Base-by-base conservation (phyloP, 1,140 invertebrate genomes). In the Thereuonema tuberculata region DNA sequence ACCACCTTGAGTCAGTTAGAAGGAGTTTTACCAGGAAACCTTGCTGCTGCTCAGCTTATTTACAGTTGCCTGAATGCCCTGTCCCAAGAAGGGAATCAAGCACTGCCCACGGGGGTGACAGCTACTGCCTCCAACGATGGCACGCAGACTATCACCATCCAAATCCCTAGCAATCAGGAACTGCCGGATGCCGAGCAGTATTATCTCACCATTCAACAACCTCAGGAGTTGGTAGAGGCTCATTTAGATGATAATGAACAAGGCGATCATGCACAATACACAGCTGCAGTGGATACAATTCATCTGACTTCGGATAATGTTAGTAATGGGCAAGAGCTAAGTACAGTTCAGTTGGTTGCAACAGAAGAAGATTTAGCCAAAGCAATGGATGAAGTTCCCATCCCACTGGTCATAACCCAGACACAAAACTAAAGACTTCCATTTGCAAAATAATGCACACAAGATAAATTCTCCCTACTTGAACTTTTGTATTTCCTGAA, bases 21-120 rank as follows among this genome's bases (percentile, higher is more conserved):
- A 67, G 69, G 77, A 59, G 72, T 77, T 2, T 72, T 78, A 61
- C 72, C 74, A 2, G 73, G 72, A 2, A 79, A 80, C 58, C 70
- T 77, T 21, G 73, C 74, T 27, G 76, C 78, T 17, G 76, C 77
- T 2, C 76, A 80, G 62, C 67, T 81, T 9, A 78, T 81, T 53
- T 78, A 78, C 59, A 76, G 72, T 23, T 79, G 77, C 55, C 69
- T 80, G 2, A 72, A 67, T 67, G 78, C 75, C 14, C 70, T 74
- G 65, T 73, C 71, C 1, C 71, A 75, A 65, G 70, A 69, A 28
- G 73, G 70, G 2, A 68, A 70, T 62, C 65, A 69, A 1, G 68
- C 72, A 23, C 69, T 76, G 56, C 72, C 74, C 20, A 73, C 73
- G 63, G 68, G 76, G 49, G 76, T 76, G 66, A 75, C 73, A 55